A percentile compares a stretch with the other conserved stretches of the same genome.
These are phyloP conservation scores for Vannuccia rotundouncinata DNA, from an alignment of 2,888 invertebrate species.

Conservation along the genomic window DNA sequence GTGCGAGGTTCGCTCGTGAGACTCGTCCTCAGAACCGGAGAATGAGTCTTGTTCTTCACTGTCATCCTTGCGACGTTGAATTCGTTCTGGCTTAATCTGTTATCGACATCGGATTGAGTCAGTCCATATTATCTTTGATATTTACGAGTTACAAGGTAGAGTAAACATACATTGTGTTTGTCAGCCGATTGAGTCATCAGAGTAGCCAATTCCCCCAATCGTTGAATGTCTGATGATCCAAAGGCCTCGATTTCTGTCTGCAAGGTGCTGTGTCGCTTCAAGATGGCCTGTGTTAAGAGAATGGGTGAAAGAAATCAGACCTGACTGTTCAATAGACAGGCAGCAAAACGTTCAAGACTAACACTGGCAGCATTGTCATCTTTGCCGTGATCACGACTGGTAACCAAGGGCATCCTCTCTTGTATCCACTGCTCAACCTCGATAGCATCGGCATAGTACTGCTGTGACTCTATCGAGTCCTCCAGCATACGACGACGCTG, in stretches of 20 bases:
- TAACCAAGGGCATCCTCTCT: slow-evolving; percentile 83
- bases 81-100: background rate
- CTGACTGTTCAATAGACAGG: too few species aligned
- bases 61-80: background rate
- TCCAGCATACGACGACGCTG: slow-evolving; percentile 69
- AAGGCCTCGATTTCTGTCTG: slow-evolving; percentile 83
- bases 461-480: slow-evolving; percentile 84
- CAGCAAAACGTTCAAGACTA: too few species aligned
- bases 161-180: slow-evolving; percentile 49
- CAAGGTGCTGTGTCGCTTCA: slow-evolving; percentile 76
- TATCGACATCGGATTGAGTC: background rate
- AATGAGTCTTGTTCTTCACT: background rate
- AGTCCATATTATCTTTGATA: too few species aligned
- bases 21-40: background rate
- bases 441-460: slow-evolving; percentile 92
- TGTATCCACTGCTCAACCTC: slow-evolving; percentile 95
- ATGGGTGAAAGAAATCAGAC: too few species aligned
- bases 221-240: slow-evolving; percentile 69
- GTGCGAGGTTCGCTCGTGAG: background rate
- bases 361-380: slow-evolving; percentile 79
- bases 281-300: slow-evolving; percentile 59
- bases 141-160: background rate
- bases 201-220: slow-evolving; percentile 70
- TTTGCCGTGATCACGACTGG: slow-evolving; percentile 79
- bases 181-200: slow-evolving; percentile 60